Base-by-base conservation (phyloP, 2,797 vertebrate species). In the Tokudaia tokunoshimensis region DNA sequence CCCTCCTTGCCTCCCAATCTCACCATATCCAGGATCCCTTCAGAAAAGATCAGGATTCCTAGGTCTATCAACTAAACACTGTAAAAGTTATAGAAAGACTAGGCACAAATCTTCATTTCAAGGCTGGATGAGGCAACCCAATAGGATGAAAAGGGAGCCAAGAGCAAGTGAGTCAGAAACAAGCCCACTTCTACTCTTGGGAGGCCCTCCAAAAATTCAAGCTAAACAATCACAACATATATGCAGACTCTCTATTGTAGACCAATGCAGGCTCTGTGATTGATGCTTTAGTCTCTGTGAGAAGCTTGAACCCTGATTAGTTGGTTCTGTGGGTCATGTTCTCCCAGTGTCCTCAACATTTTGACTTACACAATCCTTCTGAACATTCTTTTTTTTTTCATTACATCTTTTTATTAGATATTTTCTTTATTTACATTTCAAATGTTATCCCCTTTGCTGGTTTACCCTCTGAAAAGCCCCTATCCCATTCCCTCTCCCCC, bases 151-250 rank as follows among this genome's bases (percentile, higher is more conserved):
- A 83, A 19, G 9, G 14, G 0, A 41, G 17, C 24, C 14, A 44
- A 61, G 37, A 63, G 6, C n/a, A 61, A 8, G 8, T 41, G 1
- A 59, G 24, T 83, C 37, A 61, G 31, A 83, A 2, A 41, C 3
- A 29, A 0, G 24, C 2, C 14, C 26, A 29, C 7, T 17, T 0
- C 14, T 3, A 61, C 4, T 61, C 7, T 44, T 31, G 44, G 15
- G 1, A 29, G 4, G 1, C 19, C 0, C 7, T 19, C 41, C 7
- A 26, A 19, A 44, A 61, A 29, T 57, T 6, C 0, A 44, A 29
- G 2, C 2, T 44, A 37, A 24, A 29, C 13, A 61, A 61, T 22
- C 6, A 59, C 26, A 24, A 37, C 20, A 41, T 37, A 61, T 59
- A 61, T 61, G 1, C 1, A 24, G 1, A 17, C 19, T 22, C 14